Evolutionary conservation across 1,140 invertebrate species (phyloP).

Genomic region (Microplitis mediator): DNA sequence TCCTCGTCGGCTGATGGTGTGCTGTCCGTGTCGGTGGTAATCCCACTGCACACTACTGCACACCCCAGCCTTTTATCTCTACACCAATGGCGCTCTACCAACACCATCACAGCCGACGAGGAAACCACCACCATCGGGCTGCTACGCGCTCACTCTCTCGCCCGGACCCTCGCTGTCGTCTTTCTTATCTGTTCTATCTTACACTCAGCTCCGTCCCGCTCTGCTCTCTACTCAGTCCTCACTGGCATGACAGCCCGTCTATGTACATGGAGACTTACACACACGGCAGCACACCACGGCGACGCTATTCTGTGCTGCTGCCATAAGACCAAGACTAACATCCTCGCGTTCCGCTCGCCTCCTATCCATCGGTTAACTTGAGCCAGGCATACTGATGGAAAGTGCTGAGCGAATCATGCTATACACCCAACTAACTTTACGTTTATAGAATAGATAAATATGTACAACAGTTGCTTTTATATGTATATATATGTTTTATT

Average conservation of each 20-base stretch:
- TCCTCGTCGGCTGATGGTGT: not conserved
- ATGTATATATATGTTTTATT: not conserved
- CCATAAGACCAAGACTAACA: constrained; percentile 3
- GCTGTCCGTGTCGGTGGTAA: not conserved
- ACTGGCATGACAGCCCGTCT: no score
- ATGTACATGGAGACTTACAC: no score
- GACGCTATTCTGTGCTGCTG: not conserved
- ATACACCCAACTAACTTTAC: constrained; percentile 8
- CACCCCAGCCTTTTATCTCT: not conserved
- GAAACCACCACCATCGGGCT: no score
- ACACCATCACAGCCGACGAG: no score
- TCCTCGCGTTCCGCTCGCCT: constrained; percentile 13
- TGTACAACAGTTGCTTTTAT: not conserved
- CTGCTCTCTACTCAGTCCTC: no score
- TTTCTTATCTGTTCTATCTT: no score
- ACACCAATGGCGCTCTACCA: no score
- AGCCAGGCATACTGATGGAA: constrained; percentile 43
- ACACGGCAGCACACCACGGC: no score
- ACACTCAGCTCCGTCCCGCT: no score
- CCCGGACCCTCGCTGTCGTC: no score
- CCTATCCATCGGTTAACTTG: constrained; percentile 19
- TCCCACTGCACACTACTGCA: no score
- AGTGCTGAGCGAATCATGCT: constrained; percentile 43
- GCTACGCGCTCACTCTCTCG: no score
- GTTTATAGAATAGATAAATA: constrained; percentile 13